phyloP scores from a whole-genome alignment of 2,113 vertebrate species.

The Pygoscelis antarcticus region DNA sequence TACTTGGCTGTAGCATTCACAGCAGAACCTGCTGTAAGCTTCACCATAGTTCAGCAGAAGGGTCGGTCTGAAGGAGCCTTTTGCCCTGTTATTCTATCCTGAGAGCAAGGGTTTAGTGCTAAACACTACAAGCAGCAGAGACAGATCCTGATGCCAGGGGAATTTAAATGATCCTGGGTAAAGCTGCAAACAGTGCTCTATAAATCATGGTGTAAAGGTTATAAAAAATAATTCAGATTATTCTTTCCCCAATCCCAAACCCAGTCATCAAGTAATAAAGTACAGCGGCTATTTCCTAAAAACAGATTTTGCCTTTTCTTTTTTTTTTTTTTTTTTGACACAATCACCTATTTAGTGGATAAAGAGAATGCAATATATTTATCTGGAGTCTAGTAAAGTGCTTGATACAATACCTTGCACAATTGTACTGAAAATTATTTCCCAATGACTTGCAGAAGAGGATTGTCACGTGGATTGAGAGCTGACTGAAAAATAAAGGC shows the following conservation, averaged over 20 bases:
- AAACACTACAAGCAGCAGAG: background rate
- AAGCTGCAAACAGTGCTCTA: background rate
- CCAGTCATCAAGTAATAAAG: background rate
- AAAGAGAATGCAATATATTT: background rate
- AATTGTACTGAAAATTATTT: background rate
- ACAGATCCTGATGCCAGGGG: background rate
- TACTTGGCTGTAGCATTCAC: background rate
- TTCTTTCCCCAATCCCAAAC: background rate
- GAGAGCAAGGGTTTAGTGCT: background rate
- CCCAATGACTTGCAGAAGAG: background rate
- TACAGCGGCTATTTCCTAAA: background rate
- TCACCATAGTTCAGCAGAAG: background rate
- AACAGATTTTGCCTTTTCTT: background rate
- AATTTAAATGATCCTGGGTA: background rate
- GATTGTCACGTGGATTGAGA: background rate
- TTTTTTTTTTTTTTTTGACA: background rate
- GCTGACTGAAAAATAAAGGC: background rate
- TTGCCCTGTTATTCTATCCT: background rate
- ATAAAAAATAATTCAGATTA: background rate
- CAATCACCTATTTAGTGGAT: background rate
- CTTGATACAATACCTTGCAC: background rate
- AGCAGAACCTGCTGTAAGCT: conserved; percentile 20
- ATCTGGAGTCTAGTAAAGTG: background rate
- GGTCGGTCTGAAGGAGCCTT: background rate
- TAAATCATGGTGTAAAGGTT: background rate